Evolutionary conservation across 2,797 vertebrate genomes (phyloP), one percentile per base, ranked within the genome.

Genomic region (Enteromius fasciolatus): DNA sequence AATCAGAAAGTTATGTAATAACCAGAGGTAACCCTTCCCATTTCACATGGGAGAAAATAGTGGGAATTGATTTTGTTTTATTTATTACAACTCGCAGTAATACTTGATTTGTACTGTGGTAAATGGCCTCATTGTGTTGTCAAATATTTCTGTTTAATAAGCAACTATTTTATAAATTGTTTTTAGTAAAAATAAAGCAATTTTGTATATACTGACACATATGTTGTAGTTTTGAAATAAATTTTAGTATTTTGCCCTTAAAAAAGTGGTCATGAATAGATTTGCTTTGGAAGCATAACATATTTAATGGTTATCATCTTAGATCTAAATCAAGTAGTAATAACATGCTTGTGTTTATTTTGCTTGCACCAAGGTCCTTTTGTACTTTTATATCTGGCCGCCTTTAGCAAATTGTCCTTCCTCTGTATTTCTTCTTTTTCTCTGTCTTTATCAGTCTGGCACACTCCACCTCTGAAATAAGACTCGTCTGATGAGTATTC

Each of bases 381-480:
- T 63, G 11, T 77, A 28, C 15, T 77, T 63, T 66, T 75, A 28
- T 36, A 74, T 39, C 39, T 41, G 25, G 18, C 31, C 39, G 28
- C 2, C 57, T 46, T 66, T 33, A 66, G 25, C 20, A 61, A 18
- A 14, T 20, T 28, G 41, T 28, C 11, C 31, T 25, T 4, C 36
- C 12, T 23, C 11, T 41, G 25, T 33, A 15, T 8, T 28, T 25
- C 20, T 31, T 52, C 33, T 67, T 15, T 63, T 68, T 59, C 20
- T 25, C 61, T 14, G 84, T 87, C 90, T 94, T 94, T 93, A 94
- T 94, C 92, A 89, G 90, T 86, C 89, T 87, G 84, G 86, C 84
- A 89, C 93, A 93, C 92, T 90, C 90, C 87, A 85, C 83, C 90
- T 89, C 90, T 92, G 92, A 91, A 90, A 90, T 63, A 86, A 86